Conservation (phyloP, 2,888 invertebrate species). For the Zele albiditarsus region DNA sequence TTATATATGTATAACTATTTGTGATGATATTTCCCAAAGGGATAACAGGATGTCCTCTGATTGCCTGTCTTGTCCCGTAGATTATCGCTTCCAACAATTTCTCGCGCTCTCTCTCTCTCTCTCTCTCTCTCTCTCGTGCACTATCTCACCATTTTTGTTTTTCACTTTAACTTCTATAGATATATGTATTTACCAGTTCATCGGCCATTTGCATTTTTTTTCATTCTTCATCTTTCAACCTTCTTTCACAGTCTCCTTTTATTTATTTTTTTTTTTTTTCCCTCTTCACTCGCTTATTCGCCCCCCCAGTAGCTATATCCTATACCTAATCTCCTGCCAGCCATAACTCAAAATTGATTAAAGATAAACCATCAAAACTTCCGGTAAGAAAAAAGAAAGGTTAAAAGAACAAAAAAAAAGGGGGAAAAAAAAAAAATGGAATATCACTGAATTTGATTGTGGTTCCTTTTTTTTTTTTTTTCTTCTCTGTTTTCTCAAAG, state of each 20-base stretch:
- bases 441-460: not conserved
- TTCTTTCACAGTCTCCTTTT: conserved; percentile 18
- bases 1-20: not conserved
- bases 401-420: not conserved
- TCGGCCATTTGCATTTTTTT: conserved; percentile 42
- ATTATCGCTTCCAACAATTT: conserved; percentile 53
- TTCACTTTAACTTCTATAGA: not conserved
- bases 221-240: conserved; percentile 26
- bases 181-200: conserved; percentile 18
- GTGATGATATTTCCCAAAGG: conserved; percentile 61
- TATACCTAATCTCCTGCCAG: conserved; percentile 6
- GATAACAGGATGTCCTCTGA: conserved; percentile 69
- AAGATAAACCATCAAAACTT: conserved; percentile 16
- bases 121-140: not conserved
- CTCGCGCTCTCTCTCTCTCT: not conserved
- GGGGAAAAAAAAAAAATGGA: not conserved
- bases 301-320: not conserved
- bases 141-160: too few species aligned
- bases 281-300: not conserved
- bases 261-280: not conserved
- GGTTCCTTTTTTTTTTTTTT: not conserved
- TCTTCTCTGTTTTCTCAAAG: too few species aligned
- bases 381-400: not conserved
- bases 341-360: conserved; percentile 12
- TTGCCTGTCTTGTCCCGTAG: conserved; percentile 65